Evolutionary conservation across 2,797 vertebrate genomes (phyloP), one percentile per base, ranked within the genome.

Genomic region (Scolopax rusticola): DNA sequence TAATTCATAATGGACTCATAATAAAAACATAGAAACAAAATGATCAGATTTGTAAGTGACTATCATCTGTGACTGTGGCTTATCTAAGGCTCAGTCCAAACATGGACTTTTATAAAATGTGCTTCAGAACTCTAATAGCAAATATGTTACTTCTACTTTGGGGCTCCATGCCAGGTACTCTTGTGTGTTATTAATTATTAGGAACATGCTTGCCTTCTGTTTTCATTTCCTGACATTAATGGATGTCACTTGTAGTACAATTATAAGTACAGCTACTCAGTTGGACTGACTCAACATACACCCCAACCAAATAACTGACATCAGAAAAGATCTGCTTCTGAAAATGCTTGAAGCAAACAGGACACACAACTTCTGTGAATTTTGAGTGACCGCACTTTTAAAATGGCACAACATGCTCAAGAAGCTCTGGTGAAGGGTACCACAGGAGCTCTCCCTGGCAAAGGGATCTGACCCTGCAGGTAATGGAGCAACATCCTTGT

Each of bases 201-300:
- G 48, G 82, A 91, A 96, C 75, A 69, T 1, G n/a, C 56, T 36
- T 88, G 79, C 82, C 75, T 95, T 75, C 75, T 91, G 84, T 73
- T 94, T 94, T 78, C 69, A 64, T 83, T 78, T 95, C 87, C 85
- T 56, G 41, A 67, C 70, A 43, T 64, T 79, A 87, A 86, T 48
- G 32, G 74, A 3, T 61, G 51, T 51, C 24, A 33, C 79, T 77
- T 95, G 81, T 51, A 71, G 63, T 32, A 81, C 70, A 91, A 18
- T 11, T 73, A 47, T 41, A 90, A 94, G 86, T 84, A 93, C 36
- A 75, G 85, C 74, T 81, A 80, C 78, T 79, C 63, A 23, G 71
- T 68, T 48, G 82, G 73, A 67, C 20, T 36, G 47, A 45, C 40
- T 67, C 40, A 69, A 68, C 41, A 20, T 20, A 81, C 8, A 65